Evolutionary conservation across 2,888 invertebrate species (phyloP).

Genomic region (Caenorhabditis doughertyi): DNA sequence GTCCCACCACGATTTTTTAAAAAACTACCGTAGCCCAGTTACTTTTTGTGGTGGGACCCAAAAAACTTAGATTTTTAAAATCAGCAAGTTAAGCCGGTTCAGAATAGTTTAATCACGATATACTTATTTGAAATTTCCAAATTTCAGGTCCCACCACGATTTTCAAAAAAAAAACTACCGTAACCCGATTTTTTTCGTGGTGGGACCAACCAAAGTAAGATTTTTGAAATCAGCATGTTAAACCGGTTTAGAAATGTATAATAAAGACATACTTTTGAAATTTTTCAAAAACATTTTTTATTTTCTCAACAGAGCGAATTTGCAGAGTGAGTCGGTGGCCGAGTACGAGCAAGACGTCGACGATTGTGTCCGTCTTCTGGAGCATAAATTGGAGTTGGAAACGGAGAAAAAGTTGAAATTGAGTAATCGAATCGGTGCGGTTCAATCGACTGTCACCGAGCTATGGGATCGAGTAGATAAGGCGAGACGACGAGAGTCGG

Average conservation of each 20-base stretch:
- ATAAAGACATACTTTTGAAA: neutral
- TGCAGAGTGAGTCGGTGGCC: slow-evolving; percentile 48
- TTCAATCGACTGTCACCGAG: slow-evolving; percentile 56
- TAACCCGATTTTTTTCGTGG: too few relatives aligned
- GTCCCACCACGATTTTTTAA: neutral
- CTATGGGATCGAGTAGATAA: slow-evolving; percentile 66
- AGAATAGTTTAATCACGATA: too few relatives aligned
- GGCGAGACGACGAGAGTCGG: slow-evolving; percentile 59
- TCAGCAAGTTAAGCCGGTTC: too few relatives aligned
- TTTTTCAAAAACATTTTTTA: neutral
- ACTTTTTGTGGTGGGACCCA: too few relatives aligned
- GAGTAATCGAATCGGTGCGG: slow-evolving; percentile 30
- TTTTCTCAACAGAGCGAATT: neutral
- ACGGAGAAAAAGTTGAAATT: slow-evolving; percentile 44
- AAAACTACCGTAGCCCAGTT: neutral
- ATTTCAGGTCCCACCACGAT: too few relatives aligned
- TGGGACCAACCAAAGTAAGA: too few relatives aligned
- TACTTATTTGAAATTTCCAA: too few relatives aligned
- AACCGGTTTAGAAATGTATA: neutral
- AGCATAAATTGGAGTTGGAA: slow-evolving; percentile 41
- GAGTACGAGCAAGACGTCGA: slow-evolving; percentile 61
- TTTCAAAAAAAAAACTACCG: too few relatives aligned
- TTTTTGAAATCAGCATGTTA: neutral
- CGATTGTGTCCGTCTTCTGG: slow-evolving; percentile 32
- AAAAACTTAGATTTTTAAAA: too few relatives aligned